Base-by-base conservation (phyloP, 2,888 invertebrate species). In the Elgonia sp. region DNA sequence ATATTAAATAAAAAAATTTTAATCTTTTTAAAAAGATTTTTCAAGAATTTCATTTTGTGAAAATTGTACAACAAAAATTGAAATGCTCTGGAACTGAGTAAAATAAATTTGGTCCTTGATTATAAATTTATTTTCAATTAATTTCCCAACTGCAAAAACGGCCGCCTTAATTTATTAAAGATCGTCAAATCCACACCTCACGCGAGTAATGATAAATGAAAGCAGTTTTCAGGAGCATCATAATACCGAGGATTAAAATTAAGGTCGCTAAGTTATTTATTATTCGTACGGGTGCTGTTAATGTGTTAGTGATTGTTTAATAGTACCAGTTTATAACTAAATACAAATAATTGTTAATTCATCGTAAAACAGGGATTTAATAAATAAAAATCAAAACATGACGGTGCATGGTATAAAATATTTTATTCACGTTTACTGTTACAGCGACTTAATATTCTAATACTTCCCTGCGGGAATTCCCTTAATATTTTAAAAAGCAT, bases 321-420 rank as follows among this genome's bases (percentile, higher is more conserved):
- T 60, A n/a, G 42, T 75, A 42, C 29, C n/a, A 0, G 60, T 75
- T 75, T 62, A 76, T 50, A 46, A 50, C 8, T 72, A 57, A 72
- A 7, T 3, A 37, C 37, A 5, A 37, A 0, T 10, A 37, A 63
- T 76, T 40, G 12, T 63, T 63, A 76, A 39, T 63, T 29, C 16
- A 55, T 3, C 29, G 20, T 18, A 18, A n/a, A 21, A n/a, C 50
- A 50, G 39, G 63, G 63, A 63, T 50, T 70, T 29, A 40, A 50
- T 46, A 18, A 76, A 76, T 76, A 76, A 76, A 63, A 76, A 76
- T 76, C 46, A 63, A 18, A 46, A 46, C 63, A 18, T 63, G 21
- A 14, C 29, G 37, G 21, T 63, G 75, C 29, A 39, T 8, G 21
- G 40, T 16, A n/a, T n/a, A 16, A 37, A 50, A 50, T 29, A 63